Conservation (phyloP, 1,140 invertebrate genomes). For the Aphaenogaster floridana region DNA sequence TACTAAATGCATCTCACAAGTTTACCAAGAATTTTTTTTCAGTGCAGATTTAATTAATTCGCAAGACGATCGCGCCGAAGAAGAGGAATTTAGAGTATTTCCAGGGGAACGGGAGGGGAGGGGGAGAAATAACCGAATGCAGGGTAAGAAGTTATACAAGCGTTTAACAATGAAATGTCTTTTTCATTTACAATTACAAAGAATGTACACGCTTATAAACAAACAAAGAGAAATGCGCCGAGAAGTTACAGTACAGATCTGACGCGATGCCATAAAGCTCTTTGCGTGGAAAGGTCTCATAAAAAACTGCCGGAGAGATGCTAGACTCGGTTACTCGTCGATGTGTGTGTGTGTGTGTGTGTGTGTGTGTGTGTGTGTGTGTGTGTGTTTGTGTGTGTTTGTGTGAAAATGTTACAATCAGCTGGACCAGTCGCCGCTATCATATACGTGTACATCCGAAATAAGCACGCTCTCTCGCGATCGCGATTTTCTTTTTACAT, state of each 20-base stretch:
- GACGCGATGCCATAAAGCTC: conserved; percentile 66
- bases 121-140: neutral
- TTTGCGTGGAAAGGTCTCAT: conserved; percentile 69
- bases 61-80: neutral
- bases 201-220: conserved; percentile 79
- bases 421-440: conserved; percentile 15
- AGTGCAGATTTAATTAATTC: neutral
- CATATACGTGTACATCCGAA: conserved; percentile 3
- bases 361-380: neutral
- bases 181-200: conserved; percentile 80
- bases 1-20: no score
- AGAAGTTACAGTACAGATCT: conserved; percentile 70
- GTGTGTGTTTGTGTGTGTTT: no score
- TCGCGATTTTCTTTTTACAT: conserved; percentile 14
- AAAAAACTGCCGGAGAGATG: conserved; percentile 67
- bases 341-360: neutral
- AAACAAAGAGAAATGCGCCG: conserved; percentile 74
- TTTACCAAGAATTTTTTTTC: neutral
- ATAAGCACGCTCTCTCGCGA: conserved; percentile 2
- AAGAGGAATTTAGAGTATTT: neutral
- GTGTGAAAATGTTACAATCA: conserved; percentile 29
- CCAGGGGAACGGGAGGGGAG: neutral
- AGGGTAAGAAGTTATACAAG: conserved; percentile 22
- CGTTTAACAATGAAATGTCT: conserved; percentile 77
- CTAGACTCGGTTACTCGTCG: conserved; percentile 40